Evolutionary conservation across 2,888 invertebrate species (phyloP), one percentile per base, ranked within the genome.

Genomic region (Rutpela maculata): DNA sequence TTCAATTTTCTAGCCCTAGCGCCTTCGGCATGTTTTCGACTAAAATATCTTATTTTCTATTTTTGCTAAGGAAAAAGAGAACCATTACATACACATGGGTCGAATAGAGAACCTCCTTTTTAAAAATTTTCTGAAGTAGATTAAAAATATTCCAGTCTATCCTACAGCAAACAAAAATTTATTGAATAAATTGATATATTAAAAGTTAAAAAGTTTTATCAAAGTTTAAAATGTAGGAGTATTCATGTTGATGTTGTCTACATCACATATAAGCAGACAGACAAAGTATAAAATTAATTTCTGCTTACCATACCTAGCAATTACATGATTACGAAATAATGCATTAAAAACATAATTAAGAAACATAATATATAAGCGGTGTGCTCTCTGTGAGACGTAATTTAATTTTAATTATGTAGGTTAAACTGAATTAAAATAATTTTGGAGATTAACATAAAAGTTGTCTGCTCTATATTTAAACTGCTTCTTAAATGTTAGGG

Each of bases 321-420:
- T 50, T 50, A 50, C n/a, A 50, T n/a, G 15, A 50, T 50, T 50
- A 50, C 15, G n/a, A 50, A 50, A 50, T 50, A 50, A 50, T 50
- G 50, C 50, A 50, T 50, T 50, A 50, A 50, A 50, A 50, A 50
- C n/a, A 12, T 12, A 50, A 59, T 59, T 59, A 59, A 59, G 59
- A 59, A 19, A 22, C 7, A 1, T 18, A 18, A 57, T 17, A 19
- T 18, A 57, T 17, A 17, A 57, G 59, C 59, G 59, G 59, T 59
- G 12, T 59, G 59, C 11, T 59, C 57, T 59, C 19, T 59, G 22
- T 59, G 18, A 19, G 11, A 15, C 18, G 18, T 59, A 59, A 59
- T 59, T 59, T 59, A 22, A 1, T 59, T 22, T 59, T 19, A 59
- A 59, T 59, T 59, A 59, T 59, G 59, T 59, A 10, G 59, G 59